Conservation (phyloP, 1,140 invertebrate species). For the Conus ventricosus region DNA sequence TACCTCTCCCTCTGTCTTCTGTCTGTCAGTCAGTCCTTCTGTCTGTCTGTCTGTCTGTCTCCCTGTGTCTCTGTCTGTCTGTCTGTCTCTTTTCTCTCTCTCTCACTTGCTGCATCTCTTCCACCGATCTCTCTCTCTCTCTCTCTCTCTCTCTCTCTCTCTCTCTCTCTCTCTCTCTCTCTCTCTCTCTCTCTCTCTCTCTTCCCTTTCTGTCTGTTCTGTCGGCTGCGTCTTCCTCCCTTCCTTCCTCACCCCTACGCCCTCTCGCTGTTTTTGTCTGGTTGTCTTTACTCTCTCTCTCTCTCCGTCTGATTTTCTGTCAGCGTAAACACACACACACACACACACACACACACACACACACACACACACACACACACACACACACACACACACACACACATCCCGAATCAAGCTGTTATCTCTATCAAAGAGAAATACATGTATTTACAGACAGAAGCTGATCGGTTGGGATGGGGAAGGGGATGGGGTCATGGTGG, state of each 20-base stretch:
- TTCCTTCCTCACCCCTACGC: not conserved
- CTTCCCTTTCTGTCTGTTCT: no score
- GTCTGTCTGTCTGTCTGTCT: no score
- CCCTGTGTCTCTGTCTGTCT: not conserved
- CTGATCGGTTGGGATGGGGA: no score
- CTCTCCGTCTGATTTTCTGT: not conserved
- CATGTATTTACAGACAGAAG: no score
- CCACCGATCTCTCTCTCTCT: no score
- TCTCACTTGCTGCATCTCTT: no score
- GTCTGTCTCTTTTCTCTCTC: no score
- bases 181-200: conserved; percentile 9
- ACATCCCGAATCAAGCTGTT: not conserved
- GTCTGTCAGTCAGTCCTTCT: not conserved
- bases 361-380: not conserved
- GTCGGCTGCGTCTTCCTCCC: not conserved
- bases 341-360: not conserved
- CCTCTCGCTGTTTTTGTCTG: not conserved
- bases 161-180: not conserved
- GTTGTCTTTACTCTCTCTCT: not conserved
- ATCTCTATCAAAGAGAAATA: not conserved
- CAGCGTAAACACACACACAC: not conserved
- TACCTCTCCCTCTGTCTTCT: not conserved
- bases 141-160: no score
- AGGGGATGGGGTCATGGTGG: no score
- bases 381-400: not conserved